Base-by-base conservation (phyloP, 2,888 invertebrate genomes). In the Eristalinus sepulchralis region DNA sequence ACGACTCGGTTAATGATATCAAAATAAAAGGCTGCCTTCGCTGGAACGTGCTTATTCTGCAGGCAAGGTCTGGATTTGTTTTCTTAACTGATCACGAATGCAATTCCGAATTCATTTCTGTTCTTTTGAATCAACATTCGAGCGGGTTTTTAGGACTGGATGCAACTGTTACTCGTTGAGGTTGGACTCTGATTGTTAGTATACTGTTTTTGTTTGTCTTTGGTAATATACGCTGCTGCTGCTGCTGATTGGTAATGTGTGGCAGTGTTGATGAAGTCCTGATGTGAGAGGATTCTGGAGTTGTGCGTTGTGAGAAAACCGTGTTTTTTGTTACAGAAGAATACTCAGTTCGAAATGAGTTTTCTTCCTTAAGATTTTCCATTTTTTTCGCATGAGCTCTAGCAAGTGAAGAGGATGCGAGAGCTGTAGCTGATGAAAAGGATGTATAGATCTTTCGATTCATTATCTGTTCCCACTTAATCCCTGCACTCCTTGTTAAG, bases 91-190 rank as follows among this genome's bases (percentile, higher is more conserved):
- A 36, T 75, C 31, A 31, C 39, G 47, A 67, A 66, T 66, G 47
- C 66, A 63, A 57, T 70, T 63, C 36, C 55, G 57, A 55, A 63
- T 31, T 63, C 31, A 70, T 39, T 78, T 22, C 20, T 24, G 53
- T 55, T 39, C 36, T 68, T 47, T 77, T 31, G 57, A 68, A 47
- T 62, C 62, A 68, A 77, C 77, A 68, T 13, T 36, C 27, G 11
- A 0, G 1, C 57, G 20, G n/a, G n/a, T 13, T 47, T 47, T 70
- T 24, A 39, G 6, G 62, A 55, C n/a, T 68, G 67, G 24, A 68
- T 60, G 67, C 60, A 60, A 34, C 59, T 60, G 60, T 39, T 57
- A 47, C 47, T 17, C 47, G 47, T n/a, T 47, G 47, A n/a, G 17
- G 5, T 47, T n/a, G 17, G 47, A 5, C 27, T 5, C n/a, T 47